phyloP scores from a whole-genome alignment of 2,113 vertebrate genomes.

The Psilopsiagon aymara region DNA sequence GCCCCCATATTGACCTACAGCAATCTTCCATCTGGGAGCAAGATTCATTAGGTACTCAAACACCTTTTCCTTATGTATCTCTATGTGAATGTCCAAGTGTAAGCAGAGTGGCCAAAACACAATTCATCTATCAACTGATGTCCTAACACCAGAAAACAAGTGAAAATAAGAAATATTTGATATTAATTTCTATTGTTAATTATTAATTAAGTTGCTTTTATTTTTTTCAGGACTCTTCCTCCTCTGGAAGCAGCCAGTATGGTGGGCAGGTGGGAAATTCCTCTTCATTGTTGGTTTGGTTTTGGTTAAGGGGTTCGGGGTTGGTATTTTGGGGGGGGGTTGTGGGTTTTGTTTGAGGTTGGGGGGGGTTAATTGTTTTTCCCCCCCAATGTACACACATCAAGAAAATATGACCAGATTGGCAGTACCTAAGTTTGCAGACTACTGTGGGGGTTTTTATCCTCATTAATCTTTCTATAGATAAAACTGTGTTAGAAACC shows the following conservation, averaged over 20 bases:
- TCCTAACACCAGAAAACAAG: neutral
- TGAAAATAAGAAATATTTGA: neutral
- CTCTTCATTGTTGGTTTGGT: neutral
- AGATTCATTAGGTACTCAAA: neutral
- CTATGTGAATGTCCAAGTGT: neutral
- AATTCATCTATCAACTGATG: neutral
- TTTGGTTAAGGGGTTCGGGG: too few relatives aligned
- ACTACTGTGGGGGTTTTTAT: neutral
- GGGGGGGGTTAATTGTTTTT: neutral
- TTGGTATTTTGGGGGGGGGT: too few relatives aligned
- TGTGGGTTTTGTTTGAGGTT: neutral
- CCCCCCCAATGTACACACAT: neutral
- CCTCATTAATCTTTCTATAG: neutral
- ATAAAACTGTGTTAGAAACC: neutral
- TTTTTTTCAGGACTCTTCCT: neutral
- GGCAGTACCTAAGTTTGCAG: neutral
- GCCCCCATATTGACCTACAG: neutral
- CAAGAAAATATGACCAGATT: neutral
- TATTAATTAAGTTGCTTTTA: neutral
- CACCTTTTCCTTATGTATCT: neutral
- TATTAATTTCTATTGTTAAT: neutral
- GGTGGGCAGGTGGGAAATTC: conserved; percentile 28
- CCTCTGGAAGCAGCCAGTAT: conserved; percentile 28
- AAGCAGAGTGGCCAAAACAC: neutral
- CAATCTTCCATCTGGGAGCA: neutral